Conservation (phyloP, 2,113 vertebrate species). For the Oreochromis spilurus region DNA sequence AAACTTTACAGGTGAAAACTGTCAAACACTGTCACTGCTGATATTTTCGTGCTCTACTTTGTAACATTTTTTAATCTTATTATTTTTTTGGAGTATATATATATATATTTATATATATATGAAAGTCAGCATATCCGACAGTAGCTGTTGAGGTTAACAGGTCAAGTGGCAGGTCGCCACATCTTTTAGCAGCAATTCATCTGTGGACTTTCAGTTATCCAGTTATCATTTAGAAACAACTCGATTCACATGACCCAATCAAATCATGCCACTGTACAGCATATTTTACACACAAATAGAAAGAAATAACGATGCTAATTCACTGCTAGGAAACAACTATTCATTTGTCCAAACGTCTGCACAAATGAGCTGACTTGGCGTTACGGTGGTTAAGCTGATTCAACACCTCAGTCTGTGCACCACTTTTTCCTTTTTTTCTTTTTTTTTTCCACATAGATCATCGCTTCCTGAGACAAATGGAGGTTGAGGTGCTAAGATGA, state of each 20-base stretch:
- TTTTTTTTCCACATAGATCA: conserved; percentile 22
- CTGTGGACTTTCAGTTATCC: neutral
- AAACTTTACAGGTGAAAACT: neutral
- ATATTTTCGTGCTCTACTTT: neutral
- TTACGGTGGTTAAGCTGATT: conserved; percentile 11
- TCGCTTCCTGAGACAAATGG: conserved; percentile 70
- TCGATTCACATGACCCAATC: neutral
- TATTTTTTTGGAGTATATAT: neutral
- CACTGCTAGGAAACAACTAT: conserved; percentile 13
- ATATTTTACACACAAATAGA: conserved; percentile 31
- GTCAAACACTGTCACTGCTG: neutral
- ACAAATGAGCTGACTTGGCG: conserved; percentile 21
- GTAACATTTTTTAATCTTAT: neutral
- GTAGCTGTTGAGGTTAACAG: conserved; percentile 48
- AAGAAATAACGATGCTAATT: conserved; percentile 18
- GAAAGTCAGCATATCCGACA: conserved; percentile 5
- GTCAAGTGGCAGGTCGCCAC: conserved; percentile 23
- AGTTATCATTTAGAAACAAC: neutral
- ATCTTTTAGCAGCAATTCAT: conserved; percentile 59
- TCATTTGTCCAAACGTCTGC: conserved; percentile 23
- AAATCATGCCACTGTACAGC: conserved; percentile 36
- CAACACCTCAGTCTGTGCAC: conserved; percentile 10
- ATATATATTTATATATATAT: neutral
- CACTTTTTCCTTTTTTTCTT: neutral
- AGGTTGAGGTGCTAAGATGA: conserved; percentile 52